These are phyloP conservation scores for Gerris buenoi DNA, from an alignment of 1,140 invertebrate species.

Conservation along the genomic window DNA sequence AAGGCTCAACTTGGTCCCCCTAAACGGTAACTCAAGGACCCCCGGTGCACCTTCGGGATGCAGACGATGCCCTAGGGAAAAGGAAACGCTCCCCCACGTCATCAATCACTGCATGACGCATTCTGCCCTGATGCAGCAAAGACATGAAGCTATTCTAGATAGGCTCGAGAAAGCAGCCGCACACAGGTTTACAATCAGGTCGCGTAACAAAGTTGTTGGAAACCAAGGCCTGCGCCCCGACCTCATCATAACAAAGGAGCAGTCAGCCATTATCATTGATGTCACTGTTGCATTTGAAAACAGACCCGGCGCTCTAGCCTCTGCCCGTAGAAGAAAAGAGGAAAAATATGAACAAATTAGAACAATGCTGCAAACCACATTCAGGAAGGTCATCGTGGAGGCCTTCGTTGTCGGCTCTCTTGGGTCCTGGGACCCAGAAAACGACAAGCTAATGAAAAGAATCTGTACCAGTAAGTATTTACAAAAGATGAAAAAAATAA, in stretches of 20 bases:
- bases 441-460: neutral
- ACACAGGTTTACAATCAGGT: neutral
- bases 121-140: neutral
- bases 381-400: neutral
- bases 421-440: constrained; percentile 2
- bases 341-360: constrained; percentile 19
- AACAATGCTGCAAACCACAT: neutral
- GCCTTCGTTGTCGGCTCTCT: constrained; percentile 4
- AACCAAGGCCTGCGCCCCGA: constrained; percentile 21
- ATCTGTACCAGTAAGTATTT: neutral
- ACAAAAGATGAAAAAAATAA: constrained; percentile 19
- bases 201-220: constrained; percentile 11
- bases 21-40: neutral
- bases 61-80: constrained; percentile 3
- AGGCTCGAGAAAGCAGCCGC: neutral
- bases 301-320: constrained; percentile 15
- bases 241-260: constrained; percentile 23
- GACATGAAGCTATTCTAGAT: neutral
- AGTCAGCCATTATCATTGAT: constrained; percentile 23
- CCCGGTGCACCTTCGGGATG: constrained; percentile 9
- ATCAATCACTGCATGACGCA: neutral
- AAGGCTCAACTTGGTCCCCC: constrained; percentile 11
- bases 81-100: neutral
- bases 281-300: constrained; percentile 30
- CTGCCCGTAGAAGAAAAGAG: constrained; percentile 17